Percentiles rank a stretch among this genome's conserved stretches.
These are phyloP conservation scores for Drosophila ananassae DNA, from an alignment of 1,140 invertebrate species.

Conservation along the genomic window DNA sequence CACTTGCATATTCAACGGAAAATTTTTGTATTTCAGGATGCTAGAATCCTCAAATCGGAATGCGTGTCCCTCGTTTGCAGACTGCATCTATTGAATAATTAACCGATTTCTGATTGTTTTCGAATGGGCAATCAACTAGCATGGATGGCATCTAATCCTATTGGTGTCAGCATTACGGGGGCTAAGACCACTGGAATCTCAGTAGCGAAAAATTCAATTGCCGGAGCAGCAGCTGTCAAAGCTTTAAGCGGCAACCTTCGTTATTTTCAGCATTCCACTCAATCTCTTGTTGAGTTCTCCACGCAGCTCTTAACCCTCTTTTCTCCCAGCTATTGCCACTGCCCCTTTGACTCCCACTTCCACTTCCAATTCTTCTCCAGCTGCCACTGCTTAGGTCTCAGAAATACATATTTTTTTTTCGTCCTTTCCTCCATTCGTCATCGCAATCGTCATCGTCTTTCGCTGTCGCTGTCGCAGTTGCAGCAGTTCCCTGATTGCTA, in stretches of 20 bases:
- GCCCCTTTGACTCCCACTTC: background rate
- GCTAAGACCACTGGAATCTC: conserved; percentile 21
- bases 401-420: background rate
- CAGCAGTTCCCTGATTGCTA: conserved; percentile 36
- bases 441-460: conserved; percentile 31
- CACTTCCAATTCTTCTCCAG: background rate
- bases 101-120: conserved; percentile 40
- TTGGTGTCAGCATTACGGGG: conserved; percentile 33
- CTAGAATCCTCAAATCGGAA: background rate
- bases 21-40: conserved; percentile 1
- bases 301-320: conserved; percentile 2
- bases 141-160: conserved; percentile 33
- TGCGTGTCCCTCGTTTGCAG: conserved; percentile 9
- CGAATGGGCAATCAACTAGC: conserved; percentile 45
- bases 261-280: conserved; percentile 54
- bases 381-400: conserved; percentile 6
- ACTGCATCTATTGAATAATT: conserved; percentile 38
- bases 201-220: conserved; percentile 46
- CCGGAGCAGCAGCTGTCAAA: conserved; percentile 48
- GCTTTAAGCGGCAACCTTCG: conserved; percentile 56
- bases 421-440: conserved; percentile 39
- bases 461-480: conserved; percentile 4
- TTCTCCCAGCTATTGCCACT: background rate
- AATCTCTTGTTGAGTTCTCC: conserved; percentile 45
- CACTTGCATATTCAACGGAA: conserved; percentile 32